Evolutionary conservation across 2,888 invertebrate species (phyloP).

Genomic region (Tenthredo amoena): DNA sequence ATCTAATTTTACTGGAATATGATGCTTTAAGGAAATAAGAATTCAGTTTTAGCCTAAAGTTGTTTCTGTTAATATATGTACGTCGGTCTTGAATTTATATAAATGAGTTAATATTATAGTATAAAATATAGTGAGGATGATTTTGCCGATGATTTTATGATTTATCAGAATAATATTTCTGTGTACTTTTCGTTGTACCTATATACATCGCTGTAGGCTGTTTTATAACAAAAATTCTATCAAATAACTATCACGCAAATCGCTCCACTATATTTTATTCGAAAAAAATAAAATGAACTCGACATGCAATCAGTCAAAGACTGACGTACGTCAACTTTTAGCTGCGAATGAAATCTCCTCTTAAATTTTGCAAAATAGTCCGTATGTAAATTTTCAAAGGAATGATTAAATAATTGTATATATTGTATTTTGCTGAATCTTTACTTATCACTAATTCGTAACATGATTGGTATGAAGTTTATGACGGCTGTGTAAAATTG

Average conservation of each 20-base stretch:
- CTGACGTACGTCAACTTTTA: slow-evolving; percentile 40
- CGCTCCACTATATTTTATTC: slow-evolving; percentile 29
- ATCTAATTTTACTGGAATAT: slow-evolving; percentile 39
- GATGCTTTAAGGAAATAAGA: slow-evolving; percentile 24
- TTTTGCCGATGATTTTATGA: slow-evolving; percentile 12
- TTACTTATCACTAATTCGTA: slow-evolving; percentile 60
- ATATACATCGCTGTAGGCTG: not conserved
- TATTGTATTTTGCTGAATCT: slow-evolving; percentile 52
- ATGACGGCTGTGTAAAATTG: slow-evolving; percentile 69
- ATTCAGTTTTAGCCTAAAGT: slow-evolving; percentile 49
- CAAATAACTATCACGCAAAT: slow-evolving; percentile 4
- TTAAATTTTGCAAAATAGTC: slow-evolving; percentile 27
- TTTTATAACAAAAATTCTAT: not conserved
- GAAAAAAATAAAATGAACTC: not conserved
- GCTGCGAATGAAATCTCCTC: slow-evolving; percentile 38
- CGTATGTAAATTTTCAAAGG: slow-evolving; percentile 19
- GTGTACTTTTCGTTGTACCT: not conserved
- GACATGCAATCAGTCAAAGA: slow-evolving; percentile 24
- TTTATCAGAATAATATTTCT: not conserved
- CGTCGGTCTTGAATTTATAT: slow-evolving; percentile 36
- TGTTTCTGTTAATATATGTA: slow-evolving; percentile 37
- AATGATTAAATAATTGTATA: slow-evolving; percentile 50
- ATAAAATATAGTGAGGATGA: slow-evolving; percentile 43
- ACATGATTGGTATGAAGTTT: slow-evolving; percentile 65
- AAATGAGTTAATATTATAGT: slow-evolving; percentile 24